phyloP scores from a whole-genome alignment of 2,888 invertebrate genomes.

The Drosophila mulleri region DNA sequence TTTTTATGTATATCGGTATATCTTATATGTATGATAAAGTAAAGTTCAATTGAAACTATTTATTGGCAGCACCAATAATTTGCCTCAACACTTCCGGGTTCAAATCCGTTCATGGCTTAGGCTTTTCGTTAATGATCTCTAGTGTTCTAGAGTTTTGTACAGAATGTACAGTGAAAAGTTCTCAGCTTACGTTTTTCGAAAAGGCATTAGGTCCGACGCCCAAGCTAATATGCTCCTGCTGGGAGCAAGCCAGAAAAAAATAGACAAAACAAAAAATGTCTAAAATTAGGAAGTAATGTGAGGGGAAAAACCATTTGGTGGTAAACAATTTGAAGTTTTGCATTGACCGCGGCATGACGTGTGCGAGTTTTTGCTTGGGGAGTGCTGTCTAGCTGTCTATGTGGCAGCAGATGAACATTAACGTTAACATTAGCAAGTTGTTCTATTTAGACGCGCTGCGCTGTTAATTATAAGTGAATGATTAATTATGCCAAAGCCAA shows the following conservation, averaged over 20 bases:
- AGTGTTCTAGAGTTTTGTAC: slow-evolving; percentile 7
- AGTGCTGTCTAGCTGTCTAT: slow-evolving; percentile 34
- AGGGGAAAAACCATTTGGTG: slow-evolving; percentile 69
- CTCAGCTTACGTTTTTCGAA: slow-evolving; percentile 1
- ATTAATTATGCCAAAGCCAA: slow-evolving; percentile 72
- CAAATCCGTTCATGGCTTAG: neutral
- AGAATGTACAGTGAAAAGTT: slow-evolving; percentile 1
- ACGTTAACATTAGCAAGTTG: slow-evolving; percentile 73
- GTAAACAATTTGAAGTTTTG: slow-evolving; percentile 67
- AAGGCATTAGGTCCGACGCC: slow-evolving; percentile 23
- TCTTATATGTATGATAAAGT: neutral
- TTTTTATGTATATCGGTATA: too few species aligned
- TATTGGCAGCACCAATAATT: neutral
- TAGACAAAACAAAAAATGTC: neutral
- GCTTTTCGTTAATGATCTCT: slow-evolving; percentile 4
- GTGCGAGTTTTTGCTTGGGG: slow-evolving; percentile 30
- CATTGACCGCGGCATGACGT: slow-evolving; percentile 43
- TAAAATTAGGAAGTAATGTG: slow-evolving; percentile 15
- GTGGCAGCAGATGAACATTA: slow-evolving; percentile 32
- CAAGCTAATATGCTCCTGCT: slow-evolving; percentile 47
- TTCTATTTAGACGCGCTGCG: slow-evolving; percentile 72
- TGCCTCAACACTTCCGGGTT: neutral
- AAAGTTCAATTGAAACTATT: neutral
- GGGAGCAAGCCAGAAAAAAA: slow-evolving; percentile 26
- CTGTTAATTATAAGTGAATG: slow-evolving; percentile 79